Percentiles rank a stretch among this genome's conserved stretches.
Evolutionary conservation across 1,140 invertebrate genomes (phyloP).

Genomic region (Mizuhopecten yessoensis): DNA sequence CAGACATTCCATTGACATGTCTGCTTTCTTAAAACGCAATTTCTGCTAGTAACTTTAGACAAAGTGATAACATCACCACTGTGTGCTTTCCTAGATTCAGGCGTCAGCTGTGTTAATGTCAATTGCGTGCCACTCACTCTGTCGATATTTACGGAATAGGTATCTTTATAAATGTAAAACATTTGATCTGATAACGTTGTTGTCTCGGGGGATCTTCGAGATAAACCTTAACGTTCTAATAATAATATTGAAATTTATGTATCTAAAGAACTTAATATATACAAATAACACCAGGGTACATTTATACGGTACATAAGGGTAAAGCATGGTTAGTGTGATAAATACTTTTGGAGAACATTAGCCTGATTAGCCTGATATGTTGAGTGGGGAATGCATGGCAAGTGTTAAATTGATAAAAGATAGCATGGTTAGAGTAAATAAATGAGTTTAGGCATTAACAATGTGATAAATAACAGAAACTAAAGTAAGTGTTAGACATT

Average conservation of each 20-base stretch:
- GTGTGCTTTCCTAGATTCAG: neutral
- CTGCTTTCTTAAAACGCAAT: neutral
- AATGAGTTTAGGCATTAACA: no score
- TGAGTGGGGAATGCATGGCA: no score
- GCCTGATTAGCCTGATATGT: no score
- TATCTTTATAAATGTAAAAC: neutral
- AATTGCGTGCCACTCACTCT: neutral
- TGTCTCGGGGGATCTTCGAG: neutral
- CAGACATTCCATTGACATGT: neutral
- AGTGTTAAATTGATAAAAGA: no score
- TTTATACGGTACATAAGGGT: neutral
- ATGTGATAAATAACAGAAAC: no score
- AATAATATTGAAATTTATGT: conserved; percentile 40
- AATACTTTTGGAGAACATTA: no score
- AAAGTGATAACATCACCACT: neutral
- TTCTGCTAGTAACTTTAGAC: neutral
- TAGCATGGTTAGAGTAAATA: no score
- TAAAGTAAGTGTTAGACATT: no score
- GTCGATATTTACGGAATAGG: neutral
- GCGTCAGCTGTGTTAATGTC: neutral
- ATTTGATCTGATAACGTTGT: neutral
- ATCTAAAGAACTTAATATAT: neutral
- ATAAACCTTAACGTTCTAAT: conserved; percentile 3
- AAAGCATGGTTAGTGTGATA: no score
- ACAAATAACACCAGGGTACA: neutral